Conservation (phyloP, 92 coral and sea anemone genomes). For the Zoanthus sociatus region DNA sequence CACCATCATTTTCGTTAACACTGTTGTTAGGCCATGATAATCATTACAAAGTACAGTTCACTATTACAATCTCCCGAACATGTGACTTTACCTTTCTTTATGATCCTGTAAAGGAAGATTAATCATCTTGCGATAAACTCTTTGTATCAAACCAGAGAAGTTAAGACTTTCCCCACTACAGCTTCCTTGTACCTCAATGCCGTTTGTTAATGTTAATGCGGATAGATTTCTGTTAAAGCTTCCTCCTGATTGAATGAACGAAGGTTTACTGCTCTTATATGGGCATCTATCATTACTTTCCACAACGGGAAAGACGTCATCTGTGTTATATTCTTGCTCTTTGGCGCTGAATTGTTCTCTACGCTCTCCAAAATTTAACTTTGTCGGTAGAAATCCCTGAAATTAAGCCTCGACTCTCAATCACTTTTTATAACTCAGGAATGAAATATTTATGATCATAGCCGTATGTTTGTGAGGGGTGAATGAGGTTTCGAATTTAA, state of each 20-base stretch:
- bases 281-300: neutral
- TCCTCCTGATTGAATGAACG: neutral
- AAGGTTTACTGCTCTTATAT: conserved; percentile 4
- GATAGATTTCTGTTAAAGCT: neutral
- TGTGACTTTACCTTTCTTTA: conserved; percentile 45
- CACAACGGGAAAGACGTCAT: neutral
- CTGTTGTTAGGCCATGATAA: too few relatives aligned
- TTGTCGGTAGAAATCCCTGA: conserved; percentile 75
- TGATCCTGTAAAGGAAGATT: conserved; percentile 32
- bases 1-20: neutral
- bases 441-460: neutral
- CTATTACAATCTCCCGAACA: neutral
- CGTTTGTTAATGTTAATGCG: conserved; percentile 50
- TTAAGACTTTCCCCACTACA: conserved; percentile 76
- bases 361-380: conserved; percentile 62
- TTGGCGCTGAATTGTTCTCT: neutral
- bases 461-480: too few relatives aligned
- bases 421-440: neutral
- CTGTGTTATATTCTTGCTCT: neutral
- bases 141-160: conserved; percentile 71
- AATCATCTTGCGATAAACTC: conserved; percentile 75
- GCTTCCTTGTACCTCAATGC: conserved; percentile 76
- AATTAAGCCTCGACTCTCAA: neutral
- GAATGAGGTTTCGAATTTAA: too few relatives aligned
- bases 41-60: neutral